These are phyloP conservation scores for Drosophila siamana DNA, from an alignment of 2,888 invertebrate genomes.

Conservation along the genomic window DNA sequence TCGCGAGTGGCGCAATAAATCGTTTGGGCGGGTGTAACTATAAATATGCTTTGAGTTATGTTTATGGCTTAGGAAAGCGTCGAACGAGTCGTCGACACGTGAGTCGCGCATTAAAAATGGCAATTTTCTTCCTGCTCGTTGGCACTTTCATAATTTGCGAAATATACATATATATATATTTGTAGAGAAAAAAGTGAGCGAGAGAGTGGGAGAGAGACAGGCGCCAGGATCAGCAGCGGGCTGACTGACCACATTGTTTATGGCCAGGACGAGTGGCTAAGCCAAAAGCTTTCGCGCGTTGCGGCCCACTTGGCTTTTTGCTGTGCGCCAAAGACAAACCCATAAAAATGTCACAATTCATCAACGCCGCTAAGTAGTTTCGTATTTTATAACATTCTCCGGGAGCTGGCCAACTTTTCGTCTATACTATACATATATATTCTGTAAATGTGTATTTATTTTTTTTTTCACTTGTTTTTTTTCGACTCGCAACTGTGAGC, in stretches of 20 bases:
- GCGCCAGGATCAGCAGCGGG: conserved; percentile 32
- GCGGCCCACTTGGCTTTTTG: conserved; percentile 33
- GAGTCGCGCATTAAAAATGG: conserved; percentile 61
- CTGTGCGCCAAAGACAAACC: conserved; percentile 67
- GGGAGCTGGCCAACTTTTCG: conserved; percentile 19
- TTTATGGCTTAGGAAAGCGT: conserved; percentile 57
- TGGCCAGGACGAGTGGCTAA: conserved; percentile 57
- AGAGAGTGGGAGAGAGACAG: too few relatives aligned
- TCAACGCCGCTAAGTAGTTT: conserved; percentile 74
- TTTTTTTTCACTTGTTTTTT: too few relatives aligned
- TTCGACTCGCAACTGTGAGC: conserved; percentile 43
- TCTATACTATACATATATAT: conserved; percentile 20
- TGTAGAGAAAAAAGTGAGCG: neutral
- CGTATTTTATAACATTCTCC: conserved; percentile 66
- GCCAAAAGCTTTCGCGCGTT: conserved; percentile 51
- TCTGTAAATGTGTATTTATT: conserved; percentile 4
- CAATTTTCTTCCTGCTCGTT: conserved; percentile 16
- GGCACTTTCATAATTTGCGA: conserved; percentile 58
- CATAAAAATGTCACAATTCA: conserved; percentile 82
- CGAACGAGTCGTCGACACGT: conserved; percentile 63
- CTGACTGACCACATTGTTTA: conserved; percentile 64
- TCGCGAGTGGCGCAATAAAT: conserved; percentile 27
- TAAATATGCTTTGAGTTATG: conserved; percentile 62
- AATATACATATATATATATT: conserved; percentile 24
- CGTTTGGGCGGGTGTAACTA: conserved; percentile 30